Evolutionary conservation across 2,888 invertebrate species (phyloP).

Genomic region (Cerastis rubricosa): DNA sequence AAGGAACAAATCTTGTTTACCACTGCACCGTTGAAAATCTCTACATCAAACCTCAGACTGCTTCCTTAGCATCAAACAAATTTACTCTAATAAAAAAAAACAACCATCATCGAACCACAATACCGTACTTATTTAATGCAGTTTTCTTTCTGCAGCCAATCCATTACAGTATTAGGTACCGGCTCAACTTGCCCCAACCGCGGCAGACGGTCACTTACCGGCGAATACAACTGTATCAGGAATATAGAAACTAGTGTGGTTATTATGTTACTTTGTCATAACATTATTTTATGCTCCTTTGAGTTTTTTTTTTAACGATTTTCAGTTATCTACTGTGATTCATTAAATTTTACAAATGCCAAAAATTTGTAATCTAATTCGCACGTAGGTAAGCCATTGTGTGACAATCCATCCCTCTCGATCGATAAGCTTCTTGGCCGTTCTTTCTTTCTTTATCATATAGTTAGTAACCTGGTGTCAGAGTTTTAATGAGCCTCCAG

Average conservation of each 20-base stretch:
- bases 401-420: neutral
- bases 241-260: slow-evolving; percentile 24
- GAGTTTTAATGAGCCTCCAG: too few relatives aligned
- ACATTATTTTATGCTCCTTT: too few relatives aligned
- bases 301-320: too few relatives aligned
- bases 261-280: neutral
- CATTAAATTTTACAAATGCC: too few relatives aligned
- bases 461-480: too few relatives aligned
- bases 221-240: slow-evolving; percentile 8
- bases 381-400: neutral
- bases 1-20: too few relatives aligned
- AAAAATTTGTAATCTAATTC: neutral
- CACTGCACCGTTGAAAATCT: neutral
- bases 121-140: slow-evolving; percentile 16
- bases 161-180: slow-evolving; percentile 61
- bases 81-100: neutral
- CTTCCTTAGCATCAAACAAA: neutral
- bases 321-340: too few relatives aligned
- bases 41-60: neutral
- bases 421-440: neutral
- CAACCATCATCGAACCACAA: neutral
- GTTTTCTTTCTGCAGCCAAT: slow-evolving; percentile 35
- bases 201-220: slow-evolving; percentile 39
- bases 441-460: too few relatives aligned
- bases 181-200: slow-evolving; percentile 34